Evolutionary conservation across 2,888 invertebrate species (phyloP).

Genomic region (Ormyrus rosae): DNA sequence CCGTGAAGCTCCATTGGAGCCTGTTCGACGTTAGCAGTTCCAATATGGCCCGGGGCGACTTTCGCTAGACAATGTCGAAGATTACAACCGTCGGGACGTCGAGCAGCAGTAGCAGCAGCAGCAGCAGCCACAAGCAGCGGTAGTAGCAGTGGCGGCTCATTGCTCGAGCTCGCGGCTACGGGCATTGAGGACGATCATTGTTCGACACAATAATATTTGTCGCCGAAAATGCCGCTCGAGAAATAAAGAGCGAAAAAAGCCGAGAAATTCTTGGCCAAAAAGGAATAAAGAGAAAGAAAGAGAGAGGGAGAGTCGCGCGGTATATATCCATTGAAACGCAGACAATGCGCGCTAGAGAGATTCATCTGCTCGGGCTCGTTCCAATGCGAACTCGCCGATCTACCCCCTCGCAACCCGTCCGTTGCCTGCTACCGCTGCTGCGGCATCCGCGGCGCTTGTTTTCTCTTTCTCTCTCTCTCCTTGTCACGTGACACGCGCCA

Average conservation of each 20-base stretch:
- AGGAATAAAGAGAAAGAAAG: conserved; percentile 63
- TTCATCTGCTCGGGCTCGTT: conserved; percentile 70
- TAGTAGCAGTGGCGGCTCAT: conserved; percentile 51
- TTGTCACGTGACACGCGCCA: conserved; percentile 68
- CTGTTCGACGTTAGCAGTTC: conserved; percentile 69
- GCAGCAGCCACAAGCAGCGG: conserved; percentile 1
- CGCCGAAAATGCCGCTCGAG: conserved; percentile 70
- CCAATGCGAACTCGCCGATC: conserved; percentile 63
- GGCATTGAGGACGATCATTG: conserved; percentile 72
- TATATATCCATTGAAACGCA: conserved; percentile 71
- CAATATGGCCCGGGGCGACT: conserved; percentile 70
- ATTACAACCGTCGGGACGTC: conserved; percentile 64
- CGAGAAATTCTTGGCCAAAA: conserved; percentile 59
- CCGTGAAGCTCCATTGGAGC: conserved; percentile 47
- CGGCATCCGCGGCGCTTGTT: not conserved
- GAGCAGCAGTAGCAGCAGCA: not conserved
- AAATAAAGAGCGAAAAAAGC: conserved; percentile 47
- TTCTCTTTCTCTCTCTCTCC: conserved; percentile 9
- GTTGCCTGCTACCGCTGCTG: conserved; percentile 17
- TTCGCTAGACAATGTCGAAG: conserved; percentile 71
- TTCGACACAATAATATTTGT: conserved; percentile 76
- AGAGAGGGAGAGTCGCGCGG: conserved; percentile 33
- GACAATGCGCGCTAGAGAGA: conserved; percentile 71
- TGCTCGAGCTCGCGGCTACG: conserved; percentile 59
- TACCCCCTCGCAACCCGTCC: conserved; percentile 51